Base-by-base conservation (phyloP, 2,888 invertebrate species). In the Drosophila fungiperda region DNA sequence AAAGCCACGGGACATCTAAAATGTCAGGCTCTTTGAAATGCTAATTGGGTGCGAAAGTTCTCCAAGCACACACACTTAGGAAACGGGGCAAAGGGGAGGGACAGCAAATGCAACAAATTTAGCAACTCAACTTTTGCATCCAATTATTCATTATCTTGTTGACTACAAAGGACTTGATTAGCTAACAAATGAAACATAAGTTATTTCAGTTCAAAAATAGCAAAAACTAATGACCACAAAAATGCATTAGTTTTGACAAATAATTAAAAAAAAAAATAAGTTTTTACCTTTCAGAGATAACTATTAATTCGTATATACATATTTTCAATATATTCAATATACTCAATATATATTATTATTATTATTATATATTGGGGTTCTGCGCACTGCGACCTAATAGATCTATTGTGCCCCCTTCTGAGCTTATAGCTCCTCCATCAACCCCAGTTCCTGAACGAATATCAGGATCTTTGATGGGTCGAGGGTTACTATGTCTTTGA, bases 1-100 rank as follows among this genome's bases (percentile, higher is more conserved):
- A 20, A 35, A 67, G 38, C 82, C 35, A 55, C 81, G 72, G 77
- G 77, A 53, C 20, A 66, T 65, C 45, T 33, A 32, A 61, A 58
- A 45, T 40, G 40, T 17, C 32, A 23, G 17, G 11, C 53, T 40
- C 40, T 35, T 23, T 33, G 11, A 64, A 76, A 62, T 67, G 60
- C 81, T 80, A 80, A 77, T 80, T 77, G 71, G 49, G 62, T 57
- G 66, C 76, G 53, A 61, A 70, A 67, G 35, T 60, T 76, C n/a
- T 38, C 15, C 3, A 70, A 48, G 50, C 59, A 54, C 53, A 58
- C 50, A 53, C 55, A 74, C 29, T n/a, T 11, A n/a, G 5, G 20
- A 29, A 15, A 11, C 29, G 7, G 5, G 9, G 17, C 9, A 11
- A 26, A 35, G 29, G 38, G 32, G 23, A 15, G 20, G 20, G 9